These are phyloP conservation scores for Oriolus oriolus DNA, from an alignment of 2,113 vertebrate species.

Conservation along the genomic window DNA sequence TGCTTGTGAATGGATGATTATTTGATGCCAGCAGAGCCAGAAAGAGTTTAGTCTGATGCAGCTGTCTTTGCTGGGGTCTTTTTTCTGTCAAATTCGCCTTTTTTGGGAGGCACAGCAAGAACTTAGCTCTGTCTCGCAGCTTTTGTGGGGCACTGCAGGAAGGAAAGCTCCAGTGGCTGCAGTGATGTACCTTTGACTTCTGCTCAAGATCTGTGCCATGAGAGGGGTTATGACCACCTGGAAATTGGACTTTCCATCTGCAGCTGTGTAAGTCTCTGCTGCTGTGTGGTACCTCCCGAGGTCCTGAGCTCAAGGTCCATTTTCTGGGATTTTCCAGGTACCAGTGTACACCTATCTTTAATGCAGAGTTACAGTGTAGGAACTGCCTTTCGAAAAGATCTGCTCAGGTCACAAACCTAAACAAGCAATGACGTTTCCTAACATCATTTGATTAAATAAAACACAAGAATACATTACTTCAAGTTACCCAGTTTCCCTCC, in stretches of 20 bases:
- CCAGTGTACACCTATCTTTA: background rate
- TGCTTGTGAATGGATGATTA: background rate
- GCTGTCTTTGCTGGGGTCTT: background rate
- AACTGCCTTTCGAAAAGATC: background rate
- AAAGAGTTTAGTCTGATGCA: background rate
- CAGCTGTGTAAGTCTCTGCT: background rate
- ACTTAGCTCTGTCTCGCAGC: background rate
- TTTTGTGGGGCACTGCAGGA: background rate
- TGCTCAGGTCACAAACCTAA: background rate
- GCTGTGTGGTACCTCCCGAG: fast-evolving
- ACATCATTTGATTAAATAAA: background rate
- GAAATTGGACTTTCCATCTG: background rate
- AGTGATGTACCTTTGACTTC: background rate
- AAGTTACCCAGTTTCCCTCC: background rate
- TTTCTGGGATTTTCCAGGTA: background rate
- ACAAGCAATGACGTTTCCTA: background rate
- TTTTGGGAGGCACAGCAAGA: background rate
- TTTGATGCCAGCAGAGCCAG: background rate
- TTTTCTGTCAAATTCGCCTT: background rate
- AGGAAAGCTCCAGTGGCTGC: background rate
- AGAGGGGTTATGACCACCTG: background rate
- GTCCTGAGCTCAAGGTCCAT: background rate
- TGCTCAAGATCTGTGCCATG: background rate
- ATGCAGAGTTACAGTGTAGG: background rate
- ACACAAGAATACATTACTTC: background rate